Evolutionary conservation across 2,113 vertebrate species (phyloP).

Genomic region (Xyliphius kryptos): DNA sequence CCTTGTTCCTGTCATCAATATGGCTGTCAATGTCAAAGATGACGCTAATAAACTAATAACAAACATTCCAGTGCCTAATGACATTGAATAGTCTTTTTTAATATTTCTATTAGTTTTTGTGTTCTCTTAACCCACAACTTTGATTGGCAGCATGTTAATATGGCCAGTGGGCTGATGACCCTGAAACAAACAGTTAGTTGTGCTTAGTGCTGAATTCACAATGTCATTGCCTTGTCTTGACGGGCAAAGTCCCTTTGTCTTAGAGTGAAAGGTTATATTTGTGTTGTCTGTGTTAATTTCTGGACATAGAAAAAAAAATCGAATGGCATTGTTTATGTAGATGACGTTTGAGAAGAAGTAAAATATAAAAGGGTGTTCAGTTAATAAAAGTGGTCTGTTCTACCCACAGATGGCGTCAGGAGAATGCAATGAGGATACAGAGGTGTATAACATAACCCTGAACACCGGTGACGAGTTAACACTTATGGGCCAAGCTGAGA

Average conservation of each 20-base stretch:
- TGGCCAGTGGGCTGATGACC: background rate
- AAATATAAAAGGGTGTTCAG: no score
- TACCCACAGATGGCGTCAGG: conserved; percentile 85
- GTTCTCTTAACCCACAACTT: conserved; percentile 3
- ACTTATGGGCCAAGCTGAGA: conserved; percentile 97
- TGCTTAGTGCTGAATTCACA: conserved; percentile 28
- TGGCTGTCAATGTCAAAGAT: no score
- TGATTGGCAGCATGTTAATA: conserved; percentile 7
- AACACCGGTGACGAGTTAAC: conserved; percentile 93
- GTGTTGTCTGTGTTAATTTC: conserved; percentile 13
- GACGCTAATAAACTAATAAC: no score
- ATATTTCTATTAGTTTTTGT: background rate
- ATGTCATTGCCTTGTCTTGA: conserved; percentile 5
- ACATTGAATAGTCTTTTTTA: no score
- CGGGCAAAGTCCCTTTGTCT: conserved; percentile 22
- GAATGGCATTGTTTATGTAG: no score
- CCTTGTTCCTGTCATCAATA: no score
- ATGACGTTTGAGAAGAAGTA: no score
- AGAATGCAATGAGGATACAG: conserved; percentile 95
- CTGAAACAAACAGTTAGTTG: conserved; percentile 23
- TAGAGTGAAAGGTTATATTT: conserved; percentile 29
- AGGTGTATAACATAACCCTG: conserved; percentile 94
- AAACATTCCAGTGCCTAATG: no score
- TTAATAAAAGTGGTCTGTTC: no score
- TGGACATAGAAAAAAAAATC: conserved; percentile 12